Base-by-base conservation (phyloP, 2,113 vertebrate genomes). In the Raja brachyura region DNA sequence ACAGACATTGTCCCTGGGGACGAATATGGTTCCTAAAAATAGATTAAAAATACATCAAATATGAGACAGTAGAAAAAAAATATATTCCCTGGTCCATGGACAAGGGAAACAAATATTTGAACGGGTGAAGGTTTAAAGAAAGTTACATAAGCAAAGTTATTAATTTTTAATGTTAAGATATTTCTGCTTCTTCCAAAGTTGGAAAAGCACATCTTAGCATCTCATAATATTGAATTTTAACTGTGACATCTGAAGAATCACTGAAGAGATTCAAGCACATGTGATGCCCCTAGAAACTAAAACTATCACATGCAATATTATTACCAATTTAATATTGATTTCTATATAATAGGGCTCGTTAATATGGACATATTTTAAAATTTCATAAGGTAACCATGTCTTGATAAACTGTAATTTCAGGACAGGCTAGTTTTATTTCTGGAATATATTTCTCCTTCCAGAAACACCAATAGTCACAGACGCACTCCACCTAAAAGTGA, bases 1-100 rank as follows among this genome's bases (percentile, higher is more conserved):
- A 97, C 96, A 0, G 97, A 97, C 97, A 97, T 97, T 95, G 88
- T 86, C 0, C 94, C 70, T 94, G 95, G 94, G 94, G 94, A 63
- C 39, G 39, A 8, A 10, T 54, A 31, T 39, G 14, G 31, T 48
- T 73, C 68, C 90, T 92, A 28, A 6, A 25, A 39, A 73, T 73
- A 74, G 39, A 33, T 48, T 73, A 54, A 92, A 73, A 92, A 73
- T 70, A 14, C 3, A 74, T 92, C 90, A 92, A 68, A 48, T 25
- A 70, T 14, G 11, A 73, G 66, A 39, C 18, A 92, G 18, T 16
- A 70, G 18, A 48, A 70, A 73, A 39, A 33, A 3, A 1, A 73
- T 28, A 63, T 54, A 22, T 39, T 90, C 31, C n/a, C 66, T 68
- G 63, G n/a, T 0, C 28, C 31, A 70, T 68, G 31, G 68, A 22